Conservation (phyloP, 2,888 invertebrate genomes). For the Quadroppia sp. region DNA sequence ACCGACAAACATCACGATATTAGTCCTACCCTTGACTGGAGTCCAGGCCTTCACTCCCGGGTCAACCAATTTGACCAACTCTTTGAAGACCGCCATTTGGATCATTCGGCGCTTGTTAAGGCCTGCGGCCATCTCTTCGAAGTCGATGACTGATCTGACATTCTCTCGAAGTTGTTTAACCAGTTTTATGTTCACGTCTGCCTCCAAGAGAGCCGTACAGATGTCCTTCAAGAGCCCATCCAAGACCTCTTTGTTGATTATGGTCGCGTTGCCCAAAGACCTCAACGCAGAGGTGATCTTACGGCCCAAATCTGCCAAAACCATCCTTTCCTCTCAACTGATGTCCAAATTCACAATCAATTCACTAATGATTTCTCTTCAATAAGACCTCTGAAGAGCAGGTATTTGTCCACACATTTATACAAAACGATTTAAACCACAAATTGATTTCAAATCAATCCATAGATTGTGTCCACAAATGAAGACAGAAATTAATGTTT, state of each 20-base stretch:
- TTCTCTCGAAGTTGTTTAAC: constrained; percentile 95
- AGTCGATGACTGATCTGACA: constrained; percentile 90
- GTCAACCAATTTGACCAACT: constrained; percentile 95
- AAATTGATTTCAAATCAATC: too few species aligned
- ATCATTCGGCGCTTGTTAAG: constrained; percentile 98
- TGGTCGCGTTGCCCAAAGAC: constrained; percentile 93
- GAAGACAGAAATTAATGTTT: too few species aligned
- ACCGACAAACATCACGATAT: constrained; percentile 99
- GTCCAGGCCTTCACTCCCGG: constrained; percentile 96
- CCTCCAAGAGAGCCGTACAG: constrained; percentile 92
- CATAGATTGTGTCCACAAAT: too few species aligned
- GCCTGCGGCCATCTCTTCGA: constrained; percentile 97
- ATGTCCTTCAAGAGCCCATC: constrained; percentile 99
- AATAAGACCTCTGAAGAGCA: too few species aligned
- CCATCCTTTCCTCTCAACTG: constrained; percentile 63
- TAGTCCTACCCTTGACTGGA: constrained; percentile 88
- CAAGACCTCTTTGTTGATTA: constrained; percentile 97
- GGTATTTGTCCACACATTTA: too few species aligned
- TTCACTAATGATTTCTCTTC: too few species aligned
- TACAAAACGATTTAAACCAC: too few species aligned
- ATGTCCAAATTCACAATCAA: background rate
- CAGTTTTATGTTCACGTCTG: constrained; percentile 88
- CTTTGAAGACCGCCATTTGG: constrained; percentile 94
- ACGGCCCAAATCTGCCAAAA: constrained; percentile 98
- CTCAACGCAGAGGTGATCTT: constrained; percentile 98